Evolutionary conservation across 2,797 vertebrate genomes (phyloP).

Genomic region (Catostomus latipinnis): DNA sequence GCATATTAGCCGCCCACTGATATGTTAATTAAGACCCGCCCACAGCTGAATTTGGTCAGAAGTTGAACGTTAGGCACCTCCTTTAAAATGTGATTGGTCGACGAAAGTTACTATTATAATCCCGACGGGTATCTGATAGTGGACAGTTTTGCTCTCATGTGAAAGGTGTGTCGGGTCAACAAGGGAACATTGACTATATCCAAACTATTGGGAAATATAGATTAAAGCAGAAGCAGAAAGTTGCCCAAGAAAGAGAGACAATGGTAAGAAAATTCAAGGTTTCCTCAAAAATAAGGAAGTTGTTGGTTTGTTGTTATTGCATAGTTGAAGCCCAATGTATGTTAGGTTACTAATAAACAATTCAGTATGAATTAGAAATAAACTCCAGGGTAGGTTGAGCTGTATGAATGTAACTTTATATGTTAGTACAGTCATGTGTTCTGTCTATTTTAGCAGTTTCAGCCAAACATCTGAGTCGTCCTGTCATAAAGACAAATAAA

Average conservation of each 20-base stretch:
- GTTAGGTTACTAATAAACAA: too few relatives aligned
- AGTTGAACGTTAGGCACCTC: background rate
- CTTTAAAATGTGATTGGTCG: constrained; percentile 40
- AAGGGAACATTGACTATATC: background rate
- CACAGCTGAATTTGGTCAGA: constrained; percentile 44
- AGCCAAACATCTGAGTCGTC: background rate
- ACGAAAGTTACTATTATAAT: constrained; percentile 48
- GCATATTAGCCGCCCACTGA: background rate
- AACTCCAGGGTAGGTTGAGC: background rate
- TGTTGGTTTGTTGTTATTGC: background rate
- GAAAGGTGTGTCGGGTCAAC: background rate
- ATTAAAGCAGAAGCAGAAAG: background rate
- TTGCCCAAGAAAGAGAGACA: background rate
- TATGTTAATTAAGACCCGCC: constrained; percentile 22
- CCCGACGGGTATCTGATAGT: constrained; percentile 42
- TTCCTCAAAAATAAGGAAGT: constrained; percentile 7
- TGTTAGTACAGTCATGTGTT: background rate
- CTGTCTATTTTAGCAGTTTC: background rate
- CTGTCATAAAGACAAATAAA: too few relatives aligned
- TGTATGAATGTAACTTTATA: background rate
- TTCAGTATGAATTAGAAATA: background rate
- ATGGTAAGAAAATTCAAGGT: constrained; percentile 13
- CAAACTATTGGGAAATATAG: background rate
- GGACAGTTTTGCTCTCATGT: background rate
- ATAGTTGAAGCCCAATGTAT: background rate